A percentile compares a stretch with the other conserved stretches of the same genome.
These are phyloP conservation scores for Syngnathus acus DNA, from an alignment of 2,797 vertebrate genomes.

Conservation along the genomic window DNA sequence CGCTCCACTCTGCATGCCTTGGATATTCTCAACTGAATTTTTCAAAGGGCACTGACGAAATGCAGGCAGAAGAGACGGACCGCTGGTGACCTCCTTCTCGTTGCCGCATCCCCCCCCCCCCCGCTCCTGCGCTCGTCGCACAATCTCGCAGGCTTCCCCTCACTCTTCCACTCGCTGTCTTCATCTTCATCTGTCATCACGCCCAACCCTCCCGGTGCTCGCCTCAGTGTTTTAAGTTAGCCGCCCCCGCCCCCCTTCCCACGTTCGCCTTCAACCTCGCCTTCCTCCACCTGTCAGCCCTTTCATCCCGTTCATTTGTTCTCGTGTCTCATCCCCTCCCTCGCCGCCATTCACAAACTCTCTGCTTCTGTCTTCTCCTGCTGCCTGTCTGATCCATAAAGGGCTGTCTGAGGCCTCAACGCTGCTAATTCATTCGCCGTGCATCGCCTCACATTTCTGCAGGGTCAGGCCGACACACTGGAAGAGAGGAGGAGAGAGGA, in stretches of 20 bases:
- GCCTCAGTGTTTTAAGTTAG: slow-evolving; percentile 22
- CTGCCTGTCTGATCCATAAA: slow-evolving; percentile 47
- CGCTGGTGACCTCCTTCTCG: slow-evolving; percentile 61
- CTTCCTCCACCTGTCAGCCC: slow-evolving; percentile 43
- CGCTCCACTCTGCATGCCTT: slow-evolving; percentile 21
- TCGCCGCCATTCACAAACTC: slow-evolving; percentile 39
- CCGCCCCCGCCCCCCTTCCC: slow-evolving; percentile 17
- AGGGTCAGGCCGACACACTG: slow-evolving; percentile 50
- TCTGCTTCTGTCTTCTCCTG: slow-evolving; percentile 25
- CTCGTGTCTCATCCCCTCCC: slow-evolving; percentile 33
- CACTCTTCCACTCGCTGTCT: slow-evolving; percentile 35
- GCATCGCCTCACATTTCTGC: slow-evolving; percentile 59
- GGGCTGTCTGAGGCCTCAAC: slow-evolving; percentile 53
- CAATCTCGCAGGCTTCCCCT: slow-evolving; percentile 46
- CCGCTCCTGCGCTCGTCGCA: slow-evolving; percentile 21
- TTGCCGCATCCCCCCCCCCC: slow-evolving; percentile 24
- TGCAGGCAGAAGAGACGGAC: slow-evolving; percentile 47
- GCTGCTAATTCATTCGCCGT: slow-evolving; percentile 61
- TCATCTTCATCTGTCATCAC: slow-evolving; percentile 37
- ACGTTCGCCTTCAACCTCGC: slow-evolving; percentile 22
- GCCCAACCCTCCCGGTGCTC: slow-evolving; percentile 25
- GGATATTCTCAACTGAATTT: slow-evolving; percentile 59
- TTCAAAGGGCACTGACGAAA: slow-evolving; percentile 55
- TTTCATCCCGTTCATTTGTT: slow-evolving; percentile 46
- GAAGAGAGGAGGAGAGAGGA: slow-evolving; percentile 16